A percentile compares a stretch with the other conserved stretches of the same genome.
Evolutionary conservation across 2,113 vertebrate species (phyloP).

Genomic region (Ptychochromis oligacanthus): DNA sequence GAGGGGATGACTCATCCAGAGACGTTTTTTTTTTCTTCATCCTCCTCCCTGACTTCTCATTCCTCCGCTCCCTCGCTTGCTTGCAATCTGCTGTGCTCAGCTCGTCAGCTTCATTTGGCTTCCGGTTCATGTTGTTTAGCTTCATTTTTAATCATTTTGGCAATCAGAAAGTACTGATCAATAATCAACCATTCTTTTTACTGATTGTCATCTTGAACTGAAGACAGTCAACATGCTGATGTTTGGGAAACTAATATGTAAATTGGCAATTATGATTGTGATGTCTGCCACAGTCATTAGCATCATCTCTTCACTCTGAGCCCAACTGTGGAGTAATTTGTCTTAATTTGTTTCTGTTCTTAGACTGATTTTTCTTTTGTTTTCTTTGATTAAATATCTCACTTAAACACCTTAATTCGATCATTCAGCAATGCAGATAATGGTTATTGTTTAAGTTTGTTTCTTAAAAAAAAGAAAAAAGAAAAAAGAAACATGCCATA

Average conservation of each 20-base stretch:
- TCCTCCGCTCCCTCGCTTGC: constrained; percentile 16
- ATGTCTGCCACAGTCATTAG: not conserved
- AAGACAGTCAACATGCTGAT: not conserved
- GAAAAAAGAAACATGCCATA: too few species aligned
- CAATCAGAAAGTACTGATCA: not conserved
- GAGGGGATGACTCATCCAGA: constrained; percentile 64
- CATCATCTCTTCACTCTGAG: not conserved
- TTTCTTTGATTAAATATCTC: not conserved
- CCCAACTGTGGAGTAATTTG: not conserved
- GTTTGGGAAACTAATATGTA: fast-evolving
- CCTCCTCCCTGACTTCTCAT: constrained; percentile 18
- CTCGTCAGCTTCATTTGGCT: not conserved
- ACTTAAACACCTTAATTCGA: not conserved
- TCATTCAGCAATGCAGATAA: not conserved
- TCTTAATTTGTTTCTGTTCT: not conserved
- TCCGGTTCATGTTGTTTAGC: not conserved
- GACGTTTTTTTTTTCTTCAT: not conserved
- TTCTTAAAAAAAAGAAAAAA: not conserved
- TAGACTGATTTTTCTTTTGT: not conserved
- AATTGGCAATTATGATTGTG: not conserved
- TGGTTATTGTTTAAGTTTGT: not conserved
- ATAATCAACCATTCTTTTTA: not conserved
- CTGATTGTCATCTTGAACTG: not conserved
- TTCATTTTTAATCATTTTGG: not conserved
- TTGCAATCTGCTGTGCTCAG: constrained; percentile 50